Evolutionary conservation across 1,140 invertebrate species (phyloP).

Genomic region (Onthophagus taurus): DNA sequence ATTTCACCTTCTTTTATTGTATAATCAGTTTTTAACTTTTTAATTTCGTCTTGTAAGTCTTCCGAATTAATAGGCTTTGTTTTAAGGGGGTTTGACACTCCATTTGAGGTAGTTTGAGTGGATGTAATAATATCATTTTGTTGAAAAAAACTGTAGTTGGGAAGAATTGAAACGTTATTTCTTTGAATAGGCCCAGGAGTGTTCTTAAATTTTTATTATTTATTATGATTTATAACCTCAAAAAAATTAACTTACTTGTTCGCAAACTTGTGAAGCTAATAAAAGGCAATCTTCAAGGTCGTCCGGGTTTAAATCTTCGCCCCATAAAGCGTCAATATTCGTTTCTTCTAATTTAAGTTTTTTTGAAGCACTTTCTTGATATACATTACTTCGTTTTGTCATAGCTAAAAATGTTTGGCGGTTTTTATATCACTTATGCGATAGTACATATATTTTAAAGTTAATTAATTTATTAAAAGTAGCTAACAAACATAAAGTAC

Average conservation of each 20-base stretch:
- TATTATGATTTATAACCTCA: not conserved
- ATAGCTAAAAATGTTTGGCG: no score
- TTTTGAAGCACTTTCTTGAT: conserved; percentile 4
- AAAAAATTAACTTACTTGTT: conserved; percentile 12
- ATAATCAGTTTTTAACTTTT: conserved; percentile 17
- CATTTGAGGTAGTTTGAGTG: not conserved
- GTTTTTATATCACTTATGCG: no score
- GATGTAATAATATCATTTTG: not conserved
- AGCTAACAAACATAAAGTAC: no score
- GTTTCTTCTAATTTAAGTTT: conserved; percentile 18
- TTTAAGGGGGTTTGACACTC: conserved; percentile 1
- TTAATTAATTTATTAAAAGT: no score
- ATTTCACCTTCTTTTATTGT: conserved; percentile 28
- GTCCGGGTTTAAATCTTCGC: conserved; percentile 23
- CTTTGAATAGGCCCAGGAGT: not conserved
- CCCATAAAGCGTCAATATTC: conserved; percentile 21
- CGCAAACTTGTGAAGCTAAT: conserved; percentile 22
- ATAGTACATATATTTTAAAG: no score
- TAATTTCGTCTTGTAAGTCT: conserved; percentile 18
- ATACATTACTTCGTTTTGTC: conserved; percentile 19
- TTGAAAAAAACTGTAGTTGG: conserved; percentile 24
- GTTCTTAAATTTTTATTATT: not conserved
- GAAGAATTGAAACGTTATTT: conserved; percentile 17
- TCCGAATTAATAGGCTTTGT: not conserved
- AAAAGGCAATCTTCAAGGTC: conserved; percentile 24